Evolutionary conservation across 1,140 invertebrate species (phyloP), one percentile per base, ranked within the genome.

Genomic region (Pseudomyrmex pallidus): DNA sequence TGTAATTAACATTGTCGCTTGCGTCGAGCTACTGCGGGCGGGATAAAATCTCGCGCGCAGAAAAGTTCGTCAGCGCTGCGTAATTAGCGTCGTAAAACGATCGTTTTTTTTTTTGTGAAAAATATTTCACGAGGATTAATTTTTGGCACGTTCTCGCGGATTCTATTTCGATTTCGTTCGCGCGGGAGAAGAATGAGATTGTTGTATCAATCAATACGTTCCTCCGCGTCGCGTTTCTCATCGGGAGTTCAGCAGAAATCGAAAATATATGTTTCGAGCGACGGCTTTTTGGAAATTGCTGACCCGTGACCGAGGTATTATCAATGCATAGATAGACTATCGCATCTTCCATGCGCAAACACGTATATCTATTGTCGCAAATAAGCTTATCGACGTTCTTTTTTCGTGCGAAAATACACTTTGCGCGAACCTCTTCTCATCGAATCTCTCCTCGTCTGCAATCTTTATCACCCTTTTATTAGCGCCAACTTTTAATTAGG

Each of bases 311-410:
- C 46, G 4, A 12, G 12, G 7, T 50, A 0, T 72, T 80, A 59
- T 80, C 20, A 72, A 13, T 1, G 22, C 22, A n/a, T n/a, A 62
- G 17, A 78, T 57, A 78, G 54, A 63, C 10, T 9, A 48, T 72
- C 10, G 9, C 20, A 25, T 10, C 15, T 44, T 17, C 68, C 46
- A 4, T 1, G 4, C 22, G 17, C 9, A 44, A 20, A 46, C 35
- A 35, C 35, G 5, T 44, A 59, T 46, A 1, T 46, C 0, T 57
- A 46, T 73, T 17, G n/a, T 73, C 17, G 1, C 13, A 13, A 52
- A 52, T 52, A 52, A 52, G 50, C 50, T 52, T 52, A 52, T 52
- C 50, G 50, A 12, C 50, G 10, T 52, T 50, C 12, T 50, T 50
- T 9, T 52, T 52, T 52, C 10, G 9, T 13, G 9, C 50, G 12